Conservation (phyloP, 2,797 vertebrate genomes). For the Allobates femoralis region DNA sequence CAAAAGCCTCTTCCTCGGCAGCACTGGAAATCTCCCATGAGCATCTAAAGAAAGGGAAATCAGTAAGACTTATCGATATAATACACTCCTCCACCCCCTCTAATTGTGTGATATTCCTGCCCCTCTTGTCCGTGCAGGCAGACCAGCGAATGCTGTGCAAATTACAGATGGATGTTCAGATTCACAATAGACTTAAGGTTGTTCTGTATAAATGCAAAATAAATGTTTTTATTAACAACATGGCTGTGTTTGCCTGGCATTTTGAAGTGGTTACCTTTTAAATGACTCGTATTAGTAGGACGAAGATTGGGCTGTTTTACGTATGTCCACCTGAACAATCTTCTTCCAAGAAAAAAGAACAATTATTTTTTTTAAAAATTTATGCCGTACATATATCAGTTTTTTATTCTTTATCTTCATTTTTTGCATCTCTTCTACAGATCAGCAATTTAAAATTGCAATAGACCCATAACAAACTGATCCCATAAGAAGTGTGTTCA, state of each 20-base stretch:
- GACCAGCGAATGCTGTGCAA: constrained; percentile 63
- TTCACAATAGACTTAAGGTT: constrained; percentile 71
- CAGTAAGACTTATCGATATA: not conserved
- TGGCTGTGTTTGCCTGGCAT: not conserved
- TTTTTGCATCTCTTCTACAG: too few species aligned
- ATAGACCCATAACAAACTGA: too few species aligned
- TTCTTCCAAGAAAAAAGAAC: too few species aligned
- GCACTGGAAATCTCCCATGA: constrained; percentile 1
- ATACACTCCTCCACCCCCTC: constrained; percentile 75
- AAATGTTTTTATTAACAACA: constrained; percentile 90
- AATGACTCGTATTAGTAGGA: not conserved
- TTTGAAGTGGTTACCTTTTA: not conserved
- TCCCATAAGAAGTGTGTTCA: too few species aligned
- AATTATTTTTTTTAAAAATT: too few species aligned
- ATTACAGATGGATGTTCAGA: constrained; percentile 61
- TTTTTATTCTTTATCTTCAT: too few species aligned
- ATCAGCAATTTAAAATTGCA: too few species aligned
- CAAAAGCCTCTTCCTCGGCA: constrained; percentile 32
- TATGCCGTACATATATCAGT: too few species aligned
- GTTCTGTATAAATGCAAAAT: constrained; percentile 87
- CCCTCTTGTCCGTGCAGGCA: constrained; percentile 58
- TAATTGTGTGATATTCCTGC: constrained; percentile 66
- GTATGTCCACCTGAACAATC: too few species aligned
- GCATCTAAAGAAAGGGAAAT: constrained; percentile 65
- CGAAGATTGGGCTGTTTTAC: too few species aligned